Base-by-base conservation (phyloP, 2,888 invertebrate genomes). In the Eilema caniola region DNA sequence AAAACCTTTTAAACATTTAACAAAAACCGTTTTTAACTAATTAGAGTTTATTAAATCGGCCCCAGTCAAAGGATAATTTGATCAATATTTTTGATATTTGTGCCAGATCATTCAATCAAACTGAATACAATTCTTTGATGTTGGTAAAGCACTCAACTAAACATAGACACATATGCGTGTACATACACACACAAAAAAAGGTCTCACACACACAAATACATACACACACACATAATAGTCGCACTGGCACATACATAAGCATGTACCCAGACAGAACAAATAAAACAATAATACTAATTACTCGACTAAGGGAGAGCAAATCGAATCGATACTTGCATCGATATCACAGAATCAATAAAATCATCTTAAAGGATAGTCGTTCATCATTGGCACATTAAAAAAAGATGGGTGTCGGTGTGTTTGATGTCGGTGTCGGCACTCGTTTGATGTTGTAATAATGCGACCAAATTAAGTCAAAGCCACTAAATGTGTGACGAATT, bases 311-410 rank as follows among this genome's bases (percentile, higher is more conserved):
- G 89, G 89, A 92, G 91, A 91, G 92, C 92, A 90, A 86, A 85
- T 84, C 92, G 88, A 92, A 93, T 91, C 86, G 86, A 85, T 85
- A 85, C 66, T 89, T 87, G 87, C 87, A 81, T 81, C 86, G 89
- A 90, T 93, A 91, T 93, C 91, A 93, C 90, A 94, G 92, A 95
- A 95, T 95, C 95, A 95, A 95, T 95, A 95, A 95, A 95, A 94
- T 93, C 93, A 92, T 91, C 66, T 76, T 72, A 79, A 80, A 81
- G 72, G 75, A 75, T 78, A 70, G 66, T 70, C 28, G 60, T 70
- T 64, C 62, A 67, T 74, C 73, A 67, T 68, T 66, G 70, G 70
- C 62, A 66, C 73, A 78, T 77, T 71, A 76, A 78, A 79, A 53
- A 83, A 80, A 75, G 73, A 79, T 76, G 82, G 76, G 81, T 81